A percentile compares a stretch with the other conserved stretches of the same genome.
Conservation (phyloP, 2,113 vertebrate species). For the Thinocorus orbignyianus region DNA sequence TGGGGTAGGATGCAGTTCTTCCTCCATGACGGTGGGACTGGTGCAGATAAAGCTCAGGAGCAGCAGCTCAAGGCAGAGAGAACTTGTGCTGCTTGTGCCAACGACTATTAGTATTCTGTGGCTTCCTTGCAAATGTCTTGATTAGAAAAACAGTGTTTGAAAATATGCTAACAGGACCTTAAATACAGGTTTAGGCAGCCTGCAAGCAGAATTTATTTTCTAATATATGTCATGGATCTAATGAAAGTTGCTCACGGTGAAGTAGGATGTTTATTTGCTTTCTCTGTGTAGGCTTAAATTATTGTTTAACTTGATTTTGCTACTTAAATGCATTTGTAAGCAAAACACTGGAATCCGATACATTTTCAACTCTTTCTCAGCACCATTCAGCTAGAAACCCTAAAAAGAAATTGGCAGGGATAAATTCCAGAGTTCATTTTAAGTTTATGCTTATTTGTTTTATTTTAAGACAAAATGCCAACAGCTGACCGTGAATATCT, state of each 20-base stretch:
- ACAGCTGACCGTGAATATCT: background rate
- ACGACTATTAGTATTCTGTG: background rate
- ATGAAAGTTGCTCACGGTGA: conserved; percentile 2
- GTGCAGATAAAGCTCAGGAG: background rate
- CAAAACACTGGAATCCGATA: background rate
- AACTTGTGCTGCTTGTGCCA: background rate
- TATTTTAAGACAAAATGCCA: background rate
- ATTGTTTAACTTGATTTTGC: background rate
- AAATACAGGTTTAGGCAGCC: conserved; percentile 7
- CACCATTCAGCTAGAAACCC: background rate
- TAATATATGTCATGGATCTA: background rate
- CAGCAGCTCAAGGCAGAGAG: background rate
- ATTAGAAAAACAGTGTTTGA: conserved; percentile 33
- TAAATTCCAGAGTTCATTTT: background rate
- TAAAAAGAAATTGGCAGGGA: background rate
- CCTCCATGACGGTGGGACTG: background rate
- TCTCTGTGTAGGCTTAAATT: background rate
- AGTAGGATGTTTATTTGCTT: conserved; percentile 28
- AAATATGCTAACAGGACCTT: conserved; percentile 11
- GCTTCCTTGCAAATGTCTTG: background rate
- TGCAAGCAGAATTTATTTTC: conserved; percentile 10
- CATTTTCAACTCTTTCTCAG: background rate
- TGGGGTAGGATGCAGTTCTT: background rate
- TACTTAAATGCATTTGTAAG: background rate
- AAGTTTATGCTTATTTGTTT: background rate